Conservation (phyloP, 2,888 invertebrate genomes). For the Eupithecia abbreviata region DNA sequence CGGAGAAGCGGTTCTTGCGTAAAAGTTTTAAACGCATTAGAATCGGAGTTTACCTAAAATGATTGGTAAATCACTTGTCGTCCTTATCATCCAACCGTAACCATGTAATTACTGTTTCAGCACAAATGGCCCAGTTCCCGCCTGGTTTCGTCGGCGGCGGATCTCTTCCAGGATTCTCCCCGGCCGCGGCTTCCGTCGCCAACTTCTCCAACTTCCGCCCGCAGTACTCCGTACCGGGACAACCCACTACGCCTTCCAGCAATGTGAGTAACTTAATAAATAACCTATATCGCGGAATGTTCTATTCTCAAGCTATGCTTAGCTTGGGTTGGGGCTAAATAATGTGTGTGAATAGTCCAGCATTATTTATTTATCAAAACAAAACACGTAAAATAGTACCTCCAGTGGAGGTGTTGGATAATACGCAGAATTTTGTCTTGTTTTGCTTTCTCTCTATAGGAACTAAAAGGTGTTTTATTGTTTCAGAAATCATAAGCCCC, state of each 20-base stretch:
- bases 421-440: not conserved
- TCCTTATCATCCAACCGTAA: not conserved
- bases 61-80: not conserved
- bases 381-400: not conserved
- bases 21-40: not conserved
- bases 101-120: slow-evolving; percentile 63
- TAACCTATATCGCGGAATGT: not conserved
- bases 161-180: slow-evolving; percentile 87
- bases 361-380: not conserved
- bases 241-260: slow-evolving; percentile 71
- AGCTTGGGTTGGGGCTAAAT: no score
- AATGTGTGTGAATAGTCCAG: no score
- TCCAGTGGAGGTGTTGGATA: not conserved
- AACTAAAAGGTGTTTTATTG: slow-evolving; percentile 22
- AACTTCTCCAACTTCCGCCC: slow-evolving; percentile 96
- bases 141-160: slow-evolving; percentile 90
- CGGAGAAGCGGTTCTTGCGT: not conserved
- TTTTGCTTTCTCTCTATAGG: not conserved
- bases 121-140: slow-evolving; percentile 93
- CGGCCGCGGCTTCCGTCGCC: slow-evolving; percentile 88
- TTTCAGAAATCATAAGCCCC: slow-evolving; percentile 78
- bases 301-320: not conserved
- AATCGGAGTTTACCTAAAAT: not conserved
- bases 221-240: slow-evolving; percentile 88
- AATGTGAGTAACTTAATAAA: slow-evolving; percentile 60